Conservation (phyloP, 2,888 invertebrate species). For the Nomada ferruginata region DNA sequence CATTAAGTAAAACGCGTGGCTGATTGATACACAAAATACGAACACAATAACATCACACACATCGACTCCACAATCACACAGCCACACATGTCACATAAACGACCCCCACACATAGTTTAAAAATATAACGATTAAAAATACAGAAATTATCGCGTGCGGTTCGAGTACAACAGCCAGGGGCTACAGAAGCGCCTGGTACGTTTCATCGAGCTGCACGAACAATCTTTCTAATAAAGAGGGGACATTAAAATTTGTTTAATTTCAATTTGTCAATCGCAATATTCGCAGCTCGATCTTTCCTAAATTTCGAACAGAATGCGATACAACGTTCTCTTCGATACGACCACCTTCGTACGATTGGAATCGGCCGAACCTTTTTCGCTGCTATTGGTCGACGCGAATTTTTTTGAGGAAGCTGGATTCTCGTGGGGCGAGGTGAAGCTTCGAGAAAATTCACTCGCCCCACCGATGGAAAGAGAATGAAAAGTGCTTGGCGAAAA, state of each 20-base stretch:
- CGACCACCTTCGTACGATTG: neutral
- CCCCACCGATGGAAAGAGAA: neutral
- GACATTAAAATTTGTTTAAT: slow-evolving; percentile 32
- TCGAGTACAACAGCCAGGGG: too few species aligned
- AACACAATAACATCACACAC: too few species aligned
- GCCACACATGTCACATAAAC: too few species aligned
- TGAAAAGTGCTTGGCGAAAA: neutral
- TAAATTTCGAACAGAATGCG: slow-evolving; percentile 37
- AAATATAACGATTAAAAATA: too few species aligned
- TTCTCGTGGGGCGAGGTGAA: neutral
- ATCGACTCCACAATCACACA: too few species aligned
- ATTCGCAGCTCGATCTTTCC: slow-evolving; percentile 31
- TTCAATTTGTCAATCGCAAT: slow-evolving; percentile 21
- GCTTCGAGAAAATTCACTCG: neutral
- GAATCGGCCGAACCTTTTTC: neutral
- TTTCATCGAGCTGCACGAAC: slow-evolving; percentile 39
- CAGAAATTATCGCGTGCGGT: too few species aligned
- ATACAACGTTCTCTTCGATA: neutral
- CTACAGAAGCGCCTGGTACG: neutral
- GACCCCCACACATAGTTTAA: too few species aligned
- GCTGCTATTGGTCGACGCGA: neutral
- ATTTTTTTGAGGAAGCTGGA: neutral
- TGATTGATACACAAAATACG: too few species aligned
- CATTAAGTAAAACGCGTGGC: too few species aligned
- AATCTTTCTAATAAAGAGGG: slow-evolving; percentile 26